phyloP scores from a whole-genome alignment of 2,888 invertebrate genomes.

The Cerceris rybyensis region DNA sequence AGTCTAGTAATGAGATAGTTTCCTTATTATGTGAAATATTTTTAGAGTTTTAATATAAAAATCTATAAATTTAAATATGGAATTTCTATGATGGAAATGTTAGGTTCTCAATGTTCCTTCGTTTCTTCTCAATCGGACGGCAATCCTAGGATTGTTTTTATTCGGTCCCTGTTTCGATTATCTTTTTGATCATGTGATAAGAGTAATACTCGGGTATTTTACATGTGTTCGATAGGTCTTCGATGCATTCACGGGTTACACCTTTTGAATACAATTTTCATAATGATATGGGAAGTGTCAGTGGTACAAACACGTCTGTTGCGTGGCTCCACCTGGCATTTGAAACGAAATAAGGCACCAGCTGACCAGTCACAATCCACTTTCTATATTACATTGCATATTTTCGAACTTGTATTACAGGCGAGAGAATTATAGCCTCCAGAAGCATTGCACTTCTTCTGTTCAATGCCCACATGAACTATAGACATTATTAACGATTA shows the following conservation, averaged over 20 bases:
- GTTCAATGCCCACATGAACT: too few species aligned
- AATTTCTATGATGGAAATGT: too few species aligned
- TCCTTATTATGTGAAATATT: too few species aligned
- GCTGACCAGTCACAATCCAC: constrained; percentile 57
- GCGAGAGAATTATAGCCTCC: too few species aligned
- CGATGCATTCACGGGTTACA: constrained; percentile 60
- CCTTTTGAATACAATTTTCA: constrained; percentile 72
- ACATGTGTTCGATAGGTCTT: constrained; percentile 31
- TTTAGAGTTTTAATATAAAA: background rate
- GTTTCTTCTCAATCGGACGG: too few species aligned
- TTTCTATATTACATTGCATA: constrained; percentile 39
- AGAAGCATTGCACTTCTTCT: too few species aligned
- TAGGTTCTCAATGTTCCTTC: too few species aligned
- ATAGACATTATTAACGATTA: too few species aligned
- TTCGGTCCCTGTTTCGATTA: constrained; percentile 10
- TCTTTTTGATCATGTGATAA: constrained; percentile 45
- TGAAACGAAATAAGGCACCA: constrained; percentile 61
- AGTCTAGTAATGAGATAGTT: too few species aligned
- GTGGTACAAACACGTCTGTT: constrained; percentile 55
- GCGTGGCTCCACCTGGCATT: constrained; percentile 72
- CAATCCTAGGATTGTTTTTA: background rate
- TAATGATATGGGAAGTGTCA: constrained; percentile 71
- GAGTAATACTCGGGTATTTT: constrained; percentile 19
- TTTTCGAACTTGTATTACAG: constrained; percentile 9
- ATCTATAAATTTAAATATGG: too few species aligned